A percentile compares a stretch with the other conserved stretches of the same genome.
Conservation (phyloP, 2,797 vertebrate genomes). For the Lagodon rhomboides region DNA sequence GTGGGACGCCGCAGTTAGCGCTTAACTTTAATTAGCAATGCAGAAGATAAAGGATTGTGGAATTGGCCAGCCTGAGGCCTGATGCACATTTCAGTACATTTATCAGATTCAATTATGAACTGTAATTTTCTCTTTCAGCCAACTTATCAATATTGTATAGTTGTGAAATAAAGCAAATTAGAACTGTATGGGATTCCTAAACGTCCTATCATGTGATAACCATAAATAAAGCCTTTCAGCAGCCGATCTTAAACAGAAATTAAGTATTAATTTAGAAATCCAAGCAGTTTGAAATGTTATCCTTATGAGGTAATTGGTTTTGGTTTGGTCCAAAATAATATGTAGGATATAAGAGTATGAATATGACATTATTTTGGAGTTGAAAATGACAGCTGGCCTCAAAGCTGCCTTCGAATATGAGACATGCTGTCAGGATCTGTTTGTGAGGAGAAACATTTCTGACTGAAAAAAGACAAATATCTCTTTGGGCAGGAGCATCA, state of each 20-base stretch:
- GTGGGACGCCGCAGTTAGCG: not conserved
- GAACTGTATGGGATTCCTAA: no score
- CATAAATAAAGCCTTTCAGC: not conserved
- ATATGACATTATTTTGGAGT: not conserved
- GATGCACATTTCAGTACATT: not conserved
- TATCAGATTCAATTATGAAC: not conserved
- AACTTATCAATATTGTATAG: not conserved
- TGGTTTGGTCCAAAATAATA: not conserved
- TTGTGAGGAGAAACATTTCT: not conserved
- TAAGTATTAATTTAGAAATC: not conserved
- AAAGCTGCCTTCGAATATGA: not conserved
- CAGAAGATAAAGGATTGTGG: not conserved
- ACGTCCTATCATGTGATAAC: not conserved
- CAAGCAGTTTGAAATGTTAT: not conserved
- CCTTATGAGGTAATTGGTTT: not conserved
- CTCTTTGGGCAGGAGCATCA: not conserved
- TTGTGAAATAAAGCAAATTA: not conserved
- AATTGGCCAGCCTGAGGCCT: not conserved
- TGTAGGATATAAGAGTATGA: no score
- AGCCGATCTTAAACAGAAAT: not conserved
- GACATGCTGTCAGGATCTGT: not conserved
- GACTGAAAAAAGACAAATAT: not conserved
- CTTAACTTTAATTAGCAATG: conserved; percentile 17
- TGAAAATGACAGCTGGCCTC: not conserved
- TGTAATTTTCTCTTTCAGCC: not conserved